Evolutionary conservation across 37 sponge, comb jelly and placozoan species (phyloP).

Genomic region (Crambe crambe): DNA sequence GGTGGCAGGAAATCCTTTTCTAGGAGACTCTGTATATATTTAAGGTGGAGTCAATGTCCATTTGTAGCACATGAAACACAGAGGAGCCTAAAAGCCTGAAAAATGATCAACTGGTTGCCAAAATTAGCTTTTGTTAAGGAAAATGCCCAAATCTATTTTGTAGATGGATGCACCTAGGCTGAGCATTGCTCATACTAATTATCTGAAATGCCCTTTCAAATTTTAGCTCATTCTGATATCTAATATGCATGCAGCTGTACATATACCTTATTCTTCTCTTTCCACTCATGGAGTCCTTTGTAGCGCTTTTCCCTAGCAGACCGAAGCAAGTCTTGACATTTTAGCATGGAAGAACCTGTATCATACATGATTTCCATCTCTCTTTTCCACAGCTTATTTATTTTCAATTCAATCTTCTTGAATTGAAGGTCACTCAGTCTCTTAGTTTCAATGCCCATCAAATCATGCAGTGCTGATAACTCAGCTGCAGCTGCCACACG

Average conservation of each 20-base stretch:
- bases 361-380: slow-evolving; percentile 64
- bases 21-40: no score
- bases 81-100: no score
- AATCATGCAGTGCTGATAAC: not conserved
- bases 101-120: no score
- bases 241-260: no score
- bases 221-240: no score
- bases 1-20: not conserved
- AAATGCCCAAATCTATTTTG: no score
- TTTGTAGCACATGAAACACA: no score
- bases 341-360: not conserved
- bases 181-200: no score
- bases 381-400: slow-evolving; percentile 38
- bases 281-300: not conserved
- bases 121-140: no score
- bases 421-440: slow-evolving; percentile 9
- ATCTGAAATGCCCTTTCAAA: no score
- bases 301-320: slow-evolving; percentile 27
- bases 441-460: not conserved
- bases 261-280: not conserved
- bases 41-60: no score
- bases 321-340: slow-evolving; percentile 10
- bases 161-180: no score
- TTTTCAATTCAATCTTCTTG: slow-evolving; percentile 6
- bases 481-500: not conserved